Evolutionary conservation across 2,888 invertebrate genomes (phyloP), one percentile per base, ranked within the genome.

Genomic region (Drosophila gaucha): DNA sequence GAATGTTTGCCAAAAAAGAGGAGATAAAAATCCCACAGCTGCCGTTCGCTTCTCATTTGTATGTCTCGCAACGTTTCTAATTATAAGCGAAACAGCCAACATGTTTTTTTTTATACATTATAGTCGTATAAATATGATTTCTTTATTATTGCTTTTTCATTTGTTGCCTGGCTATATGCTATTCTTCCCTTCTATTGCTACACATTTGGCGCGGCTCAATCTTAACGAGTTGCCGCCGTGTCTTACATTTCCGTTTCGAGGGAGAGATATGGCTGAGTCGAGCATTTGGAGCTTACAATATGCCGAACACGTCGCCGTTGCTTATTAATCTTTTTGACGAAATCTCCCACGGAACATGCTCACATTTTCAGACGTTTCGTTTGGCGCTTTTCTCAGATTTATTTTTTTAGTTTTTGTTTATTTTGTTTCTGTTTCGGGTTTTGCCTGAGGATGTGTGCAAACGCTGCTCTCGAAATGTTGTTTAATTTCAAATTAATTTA

Each of bases 311-410:
- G 82, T 83, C 78, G 75, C 63, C 58, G 80, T 60, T 74, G 78
- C 80, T 80, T 82, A 87, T 83, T 85, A 83, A 85, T 83, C 86
- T 83, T 76, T 76, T 86, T 82, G 82, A 76, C 63, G 82, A 85
- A 82, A 82, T 87, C 82, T 51, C 26, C 41, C 51, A 39, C 36
- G 52, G 47, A 60, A 73, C 78, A 77, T 80, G 74, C 35, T 47
- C 74, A 76, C 55, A 76, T 66, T 73, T 80, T 72, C 46, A 46
- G 62, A 67, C 58, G 57, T 82, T 78, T 59, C 74, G 62, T 70
- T 83, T 64, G 57, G 35, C 35, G 44, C 20, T 49, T 57, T 60
- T 66, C 52, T 58, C 41, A 71, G 54, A 64, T 30, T 56, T 26
- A 58, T 66, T 70, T 38, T 43, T 59, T 35, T 33, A 16, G 12